Evolutionary conservation across 2,888 invertebrate species (phyloP).

Genomic region (Philhelius pedissequus): DNA sequence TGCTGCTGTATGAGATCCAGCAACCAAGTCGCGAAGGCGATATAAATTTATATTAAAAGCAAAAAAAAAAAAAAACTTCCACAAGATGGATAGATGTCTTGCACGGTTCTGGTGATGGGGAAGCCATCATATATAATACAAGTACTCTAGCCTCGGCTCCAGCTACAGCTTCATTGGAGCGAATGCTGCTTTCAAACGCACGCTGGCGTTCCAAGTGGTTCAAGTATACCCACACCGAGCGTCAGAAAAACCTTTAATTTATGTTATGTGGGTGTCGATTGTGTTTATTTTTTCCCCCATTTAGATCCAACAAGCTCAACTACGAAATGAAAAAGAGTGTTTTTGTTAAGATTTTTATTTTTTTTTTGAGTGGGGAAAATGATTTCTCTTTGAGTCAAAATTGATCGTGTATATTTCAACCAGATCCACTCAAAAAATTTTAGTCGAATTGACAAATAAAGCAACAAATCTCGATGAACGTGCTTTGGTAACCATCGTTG

Average conservation of each 20-base stretch:
- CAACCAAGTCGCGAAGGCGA: slow-evolving; percentile 38
- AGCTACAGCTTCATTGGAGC: slow-evolving; percentile 15
- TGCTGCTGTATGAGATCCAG: slow-evolving; percentile 6
- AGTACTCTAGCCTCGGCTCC: neutral
- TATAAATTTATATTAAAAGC: slow-evolving; percentile 35
- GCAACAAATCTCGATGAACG: slow-evolving; percentile 33
- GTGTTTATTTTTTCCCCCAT: slow-evolving; percentile 49
- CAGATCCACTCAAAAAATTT: slow-evolving; percentile 42
- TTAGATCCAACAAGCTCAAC: slow-evolving; percentile 22
- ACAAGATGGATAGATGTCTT: slow-evolving; percentile 60
- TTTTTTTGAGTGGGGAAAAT: slow-evolving; percentile 29
- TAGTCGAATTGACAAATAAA: neutral
- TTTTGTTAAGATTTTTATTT: neutral
- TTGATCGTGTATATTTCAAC: slow-evolving; percentile 2
- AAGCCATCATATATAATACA: slow-evolving; percentile 23
- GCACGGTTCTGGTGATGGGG: slow-evolving; percentile 24
- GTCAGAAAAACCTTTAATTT: slow-evolving; percentile 62
- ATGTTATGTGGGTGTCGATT: slow-evolving; percentile 65
- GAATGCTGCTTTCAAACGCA: slow-evolving; percentile 35
- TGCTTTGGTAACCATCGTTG: neutral
- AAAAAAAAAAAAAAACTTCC: slow-evolving; percentile 41
- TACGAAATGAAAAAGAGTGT: slow-evolving; percentile 9
- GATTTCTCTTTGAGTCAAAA: slow-evolving; percentile 56
- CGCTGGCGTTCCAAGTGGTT: slow-evolving; percentile 56
- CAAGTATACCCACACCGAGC: slow-evolving; percentile 59